Conservation (phyloP, 2,797 vertebrate species). For the Bryconaethiops microstoma region DNA sequence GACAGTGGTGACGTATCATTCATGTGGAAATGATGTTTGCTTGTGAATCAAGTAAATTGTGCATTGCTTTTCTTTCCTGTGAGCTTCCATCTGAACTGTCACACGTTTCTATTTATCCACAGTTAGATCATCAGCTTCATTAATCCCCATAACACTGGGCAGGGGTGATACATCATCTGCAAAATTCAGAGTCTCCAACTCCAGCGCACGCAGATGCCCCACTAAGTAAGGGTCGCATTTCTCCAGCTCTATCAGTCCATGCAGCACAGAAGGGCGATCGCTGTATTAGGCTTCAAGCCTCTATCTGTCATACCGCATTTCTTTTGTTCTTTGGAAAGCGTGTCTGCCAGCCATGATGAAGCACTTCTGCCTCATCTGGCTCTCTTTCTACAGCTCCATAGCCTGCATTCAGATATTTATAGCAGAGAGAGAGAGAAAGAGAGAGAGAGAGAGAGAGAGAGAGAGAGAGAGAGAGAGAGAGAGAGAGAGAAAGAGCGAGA, state of each 20-base stretch:
- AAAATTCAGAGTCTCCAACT: background rate
- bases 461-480: background rate
- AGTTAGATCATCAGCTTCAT: background rate
- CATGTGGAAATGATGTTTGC: background rate
- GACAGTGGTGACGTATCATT: background rate
- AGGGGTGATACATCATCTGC: background rate
- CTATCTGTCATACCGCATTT: slow-evolving; percentile 27
- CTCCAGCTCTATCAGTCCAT: background rate
- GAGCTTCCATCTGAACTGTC: background rate
- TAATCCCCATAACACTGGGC: slow-evolving; percentile 1
- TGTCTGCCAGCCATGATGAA: slow-evolving; percentile 29
- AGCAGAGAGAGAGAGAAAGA: background rate
- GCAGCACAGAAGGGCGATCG: background rate
- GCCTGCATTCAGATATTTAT: slow-evolving; percentile 18
- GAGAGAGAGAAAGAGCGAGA: too few relatives aligned
- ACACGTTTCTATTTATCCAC: background rate
- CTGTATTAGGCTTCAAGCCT: slow-evolving; percentile 16
- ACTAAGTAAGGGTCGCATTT: slow-evolving; percentile 1
- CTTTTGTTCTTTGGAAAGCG: slow-evolving; percentile 14
- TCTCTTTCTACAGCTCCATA: background rate
- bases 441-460: slow-evolving; percentile 3
- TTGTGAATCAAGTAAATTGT: background rate
- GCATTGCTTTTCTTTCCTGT: background rate
- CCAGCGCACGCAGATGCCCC: background rate
- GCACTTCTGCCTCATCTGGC: slow-evolving; percentile 5